These are phyloP conservation scores for Oscheius sp. DNA, from an alignment of 2,888 invertebrate species.

Conservation along the genomic window DNA sequence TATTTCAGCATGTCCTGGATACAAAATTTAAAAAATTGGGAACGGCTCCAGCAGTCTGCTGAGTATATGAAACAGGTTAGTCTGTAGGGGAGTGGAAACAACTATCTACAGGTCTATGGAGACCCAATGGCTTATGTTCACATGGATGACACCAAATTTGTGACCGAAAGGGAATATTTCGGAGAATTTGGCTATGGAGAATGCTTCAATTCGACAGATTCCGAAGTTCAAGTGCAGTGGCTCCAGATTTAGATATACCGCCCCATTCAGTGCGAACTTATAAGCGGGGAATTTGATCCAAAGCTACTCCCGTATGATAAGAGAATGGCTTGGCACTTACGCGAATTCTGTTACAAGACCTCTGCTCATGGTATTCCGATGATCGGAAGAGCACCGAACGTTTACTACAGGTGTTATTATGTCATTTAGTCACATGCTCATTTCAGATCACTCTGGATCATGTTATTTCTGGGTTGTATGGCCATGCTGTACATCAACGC, in stretches of 20 bases:
- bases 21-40: conserved; percentile 65
- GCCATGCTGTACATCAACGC: conserved; percentile 69
- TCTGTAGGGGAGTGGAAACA: neutral
- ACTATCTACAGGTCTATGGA: conserved; percentile 57
- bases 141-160: conserved; percentile 62
- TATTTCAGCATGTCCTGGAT: conserved; percentile 61
- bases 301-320: conserved; percentile 64
- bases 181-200: conserved; percentile 67
- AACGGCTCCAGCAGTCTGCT: conserved; percentile 59
- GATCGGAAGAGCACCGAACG: conserved; percentile 70
- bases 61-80: conserved; percentile 65
- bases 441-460: conserved; percentile 62
- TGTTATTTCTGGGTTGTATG: conserved; percentile 66
- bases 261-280: conserved; percentile 61
- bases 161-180: conserved; percentile 69
- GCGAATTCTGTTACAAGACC: conserved; percentile 71
- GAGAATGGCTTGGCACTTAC: conserved; percentile 65
- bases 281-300: conserved; percentile 69
- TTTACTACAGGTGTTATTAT: conserved; percentile 57
- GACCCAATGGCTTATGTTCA: conserved; percentile 64
- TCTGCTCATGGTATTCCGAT: conserved; percentile 71
- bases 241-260: neutral
- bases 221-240: conserved; percentile 58
- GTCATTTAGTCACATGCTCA: too few relatives aligned
- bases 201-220: conserved; percentile 63